Evolutionary conservation across 1,140 invertebrate species (phyloP), one percentile per base, ranked within the genome.

Genomic region (Thalassaphorura encarpata): DNA sequence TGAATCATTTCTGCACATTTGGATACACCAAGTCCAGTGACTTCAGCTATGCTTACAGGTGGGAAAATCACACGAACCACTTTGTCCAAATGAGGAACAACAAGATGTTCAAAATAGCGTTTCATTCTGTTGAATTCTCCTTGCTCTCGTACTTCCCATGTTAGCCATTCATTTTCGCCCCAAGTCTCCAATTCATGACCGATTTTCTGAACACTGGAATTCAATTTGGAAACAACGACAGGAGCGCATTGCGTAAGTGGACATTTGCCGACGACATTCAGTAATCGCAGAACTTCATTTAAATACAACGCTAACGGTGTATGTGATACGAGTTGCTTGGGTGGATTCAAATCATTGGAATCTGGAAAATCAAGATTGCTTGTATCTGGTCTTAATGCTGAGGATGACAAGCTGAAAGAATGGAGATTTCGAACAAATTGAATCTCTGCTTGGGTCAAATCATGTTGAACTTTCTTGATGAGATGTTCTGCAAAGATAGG

Each of bases 11-110:
- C 51, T 21, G 58, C 48, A 50, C 63, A 65, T 42, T 62, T 59
- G 2, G 54, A n/a, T 24, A 65, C 49, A n/a, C 54, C 47, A 24
- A 60, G 36, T 4, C 63, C 63, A 48, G 60, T 60, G 0, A 65
- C 36, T 43, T 46, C n/a, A 15, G 63, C 43, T 27, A 65, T 45
- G 45, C 49, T 58, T 24, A 29, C 29, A 27, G 63, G 63, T 40
- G 63, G 60, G 36, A 57, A 65, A 28, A 65, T 47, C 8, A 60
- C 39, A 11, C 55, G n/a, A 33, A 62, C 51, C 13, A 60, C 57
- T 52, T 60, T 59, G 28, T 65, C 63, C 2, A 65, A 33, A 49
- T 65, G 63, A 4, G 63, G 63, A 8, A 65, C 63, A 13, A 65
- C 36, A 11, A 65, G 43, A 28, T 65, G 60, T 27, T 56, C 54